Base-by-base conservation (phyloP, 2,113 vertebrate species). In the Piprites chloris region DNA sequence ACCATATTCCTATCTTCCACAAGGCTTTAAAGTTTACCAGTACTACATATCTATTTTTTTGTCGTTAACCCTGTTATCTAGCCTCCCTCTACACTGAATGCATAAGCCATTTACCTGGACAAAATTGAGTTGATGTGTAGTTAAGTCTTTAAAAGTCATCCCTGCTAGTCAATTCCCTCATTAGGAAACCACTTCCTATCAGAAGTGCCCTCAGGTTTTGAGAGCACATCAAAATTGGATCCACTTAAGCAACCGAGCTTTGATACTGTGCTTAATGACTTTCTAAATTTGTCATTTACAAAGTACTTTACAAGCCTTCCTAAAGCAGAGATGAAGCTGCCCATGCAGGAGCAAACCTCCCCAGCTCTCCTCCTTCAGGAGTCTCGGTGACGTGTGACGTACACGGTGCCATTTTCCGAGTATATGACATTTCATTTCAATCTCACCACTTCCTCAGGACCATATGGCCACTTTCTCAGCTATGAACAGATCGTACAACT, bases 191-290 rank as follows among this genome's bases (percentile, higher is more conserved):
- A 66, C 53, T 95, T 96, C 69, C 79, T 81, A 83, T 85, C 87
- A 77, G 80, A 97, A 97, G 96, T 90, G 90, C 80, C 79, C 93
- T 90, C 58, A 95, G 80, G 85, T 97, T 96, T 98, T 93, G 95
- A 96, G 90, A 83, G 90, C 93, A 87, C 94, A 96, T 95, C 93
- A 96, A 96, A 96, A 95, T 92, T 97, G 93, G 91, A 97, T 96
- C 83, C 93, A 96, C 94, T 95, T 95, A 96, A 95, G 91, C 76
- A 92, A 93, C 73, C 0, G 16, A 93, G 94, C 84, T 96, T 94
- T 97, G 90, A 96, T 96, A 94, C 80, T 33, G 76, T 14, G 66
- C 83, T 94, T 97, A 96, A 97, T 96, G 94, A 96, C 83, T 95
- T 97, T 96, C 92, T 93, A 96, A 94, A 95, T 94, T 90, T 92